A percentile compares a stretch with the other conserved stretches of the same genome.
These are phyloP conservation scores for Macropus fuliginosus DNA, from an alignment of 2,797 vertebrate genomes.

Conservation along the genomic window DNA sequence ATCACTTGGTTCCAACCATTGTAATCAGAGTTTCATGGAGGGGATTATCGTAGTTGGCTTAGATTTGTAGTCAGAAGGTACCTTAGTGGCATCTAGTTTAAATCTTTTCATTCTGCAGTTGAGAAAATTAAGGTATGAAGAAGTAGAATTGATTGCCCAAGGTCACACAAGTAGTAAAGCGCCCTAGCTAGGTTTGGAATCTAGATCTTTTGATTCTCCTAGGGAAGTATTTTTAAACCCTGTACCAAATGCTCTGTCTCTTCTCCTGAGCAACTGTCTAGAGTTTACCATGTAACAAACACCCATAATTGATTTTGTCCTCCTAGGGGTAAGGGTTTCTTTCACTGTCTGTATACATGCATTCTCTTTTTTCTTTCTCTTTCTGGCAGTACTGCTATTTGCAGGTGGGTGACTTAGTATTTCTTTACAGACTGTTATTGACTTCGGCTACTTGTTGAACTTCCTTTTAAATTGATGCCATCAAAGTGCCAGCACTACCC, in stretches of 20 bases:
- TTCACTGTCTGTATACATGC: not conserved
- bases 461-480: conserved; percentile 10
- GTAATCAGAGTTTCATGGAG: conserved; percentile 42
- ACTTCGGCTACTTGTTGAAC: conserved; percentile 49
- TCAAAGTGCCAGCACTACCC: not conserved
- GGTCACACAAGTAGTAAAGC: not conserved
- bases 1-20: conserved; percentile 31
- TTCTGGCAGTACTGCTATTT: not conserved
- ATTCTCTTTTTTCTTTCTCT: fast-evolving
- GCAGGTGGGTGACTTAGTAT: not conserved
- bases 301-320: not conserved
- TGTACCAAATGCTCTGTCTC: not conserved
- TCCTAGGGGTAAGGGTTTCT: not conserved
- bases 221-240: not conserved
- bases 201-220: not conserved
- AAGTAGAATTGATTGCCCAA: not conserved
- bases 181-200: not conserved
- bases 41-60: conserved; percentile 5
- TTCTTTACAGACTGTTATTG: not conserved
- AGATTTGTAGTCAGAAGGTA: not conserved
- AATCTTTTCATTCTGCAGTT: not conserved
- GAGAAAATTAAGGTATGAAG: not conserved
- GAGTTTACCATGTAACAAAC: not conserved
- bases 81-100: not conserved
- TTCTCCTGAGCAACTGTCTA: conserved; percentile 33